Base-by-base conservation (phyloP, 23 tunicate genomes). In the Styela clava region DNA sequence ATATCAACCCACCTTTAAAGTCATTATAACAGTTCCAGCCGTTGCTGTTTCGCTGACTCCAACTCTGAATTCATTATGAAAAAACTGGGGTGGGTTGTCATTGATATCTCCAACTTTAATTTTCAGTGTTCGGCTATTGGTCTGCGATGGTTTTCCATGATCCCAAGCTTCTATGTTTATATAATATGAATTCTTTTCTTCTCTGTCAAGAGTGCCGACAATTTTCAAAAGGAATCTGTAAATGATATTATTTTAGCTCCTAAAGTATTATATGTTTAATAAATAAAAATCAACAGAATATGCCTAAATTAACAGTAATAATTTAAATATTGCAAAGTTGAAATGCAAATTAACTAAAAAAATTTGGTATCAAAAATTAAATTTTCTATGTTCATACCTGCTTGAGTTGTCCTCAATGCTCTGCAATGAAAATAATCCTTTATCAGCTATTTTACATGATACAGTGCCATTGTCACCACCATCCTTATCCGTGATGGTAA, bases 401-500 rank as follows among this genome's bases (percentile, higher is more conserved):
- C 62, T 44, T 16, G 33, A 16, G 37, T 52, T 44, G 22, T 52
- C 81, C 23, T 51, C 65, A 27, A 76, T 44, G 16, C 65, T 52
- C 26, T 44, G 62, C 52, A 76, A 44, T 31, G 2, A 5, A 52
- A 76, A 76, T 24, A 44, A 63, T 61, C 44, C 36, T 29, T 83
- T 35, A 21, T 93, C 84, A 28, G 62, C 64, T 27, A 93, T 26
- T 3, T 61, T 34, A 56, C 92, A 93, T 25, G 34, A 24, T 22
- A 94, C 95, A 31, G 74, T 83, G 5, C 91, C 98, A 51, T 80
- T 87, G 7, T 24, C 62, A 1, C 92, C 97, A 18, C 82, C 88
- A 52, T 86, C 98, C 3, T 79, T 62, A 62, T 94, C 98, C 7
- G 91, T 94, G 67, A 94, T 56, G 1, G 98, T 85, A 12, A 94